Evolutionary conservation across 2,797 vertebrate genomes (phyloP), one percentile per base, ranked within the genome.

Genomic region (Sternarchorhynchus goeldii): DNA sequence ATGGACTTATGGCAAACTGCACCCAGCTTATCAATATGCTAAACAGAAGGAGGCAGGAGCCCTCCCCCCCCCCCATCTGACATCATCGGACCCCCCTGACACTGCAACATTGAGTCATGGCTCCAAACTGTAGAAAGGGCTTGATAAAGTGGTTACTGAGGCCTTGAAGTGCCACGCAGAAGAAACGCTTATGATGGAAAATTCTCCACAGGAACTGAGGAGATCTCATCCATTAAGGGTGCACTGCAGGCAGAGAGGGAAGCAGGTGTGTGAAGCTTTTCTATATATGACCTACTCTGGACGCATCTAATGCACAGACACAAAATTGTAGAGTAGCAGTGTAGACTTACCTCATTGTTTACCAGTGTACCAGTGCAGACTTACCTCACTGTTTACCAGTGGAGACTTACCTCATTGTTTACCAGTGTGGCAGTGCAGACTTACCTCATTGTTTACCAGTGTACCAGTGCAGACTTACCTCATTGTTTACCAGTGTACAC

Each of bases 261-360:
- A 6, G 70, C 56, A 67, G 36, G 25, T 20, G 45, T 53, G 71
- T 25, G 25, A 25, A 25, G 34, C 71, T 62, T 6, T 5, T 60
- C 74, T 57, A 53, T 50, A 34, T 21, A 67, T 59, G 45, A 67
- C 39, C 71, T 29, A 74, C 60, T 74, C 53, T 39, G 32, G 29
- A 67, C 21, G 59, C n/a, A 36, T 57, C 29, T 73, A 73, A 79
- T 59, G 14, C 18, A 12, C 50, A 79, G 34, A 73, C 59, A 59
- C 58, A 58, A 57, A 25, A 25, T 25, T 25, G 25, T 25, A 25
- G 25, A 25, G 25, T 25, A 25, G 25, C 25, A 25, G 25, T 25
- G 25, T 25, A 25, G 25, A 25, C 25, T 25, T 25, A 25, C 25
- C 25, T 25, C 25, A 25, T 25, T 25, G 25, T 20, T 71, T 14